These are phyloP conservation scores for Chymomyza fuscimana DNA, from an alignment of 2,888 invertebrate genomes.

Conservation along the genomic window DNA sequence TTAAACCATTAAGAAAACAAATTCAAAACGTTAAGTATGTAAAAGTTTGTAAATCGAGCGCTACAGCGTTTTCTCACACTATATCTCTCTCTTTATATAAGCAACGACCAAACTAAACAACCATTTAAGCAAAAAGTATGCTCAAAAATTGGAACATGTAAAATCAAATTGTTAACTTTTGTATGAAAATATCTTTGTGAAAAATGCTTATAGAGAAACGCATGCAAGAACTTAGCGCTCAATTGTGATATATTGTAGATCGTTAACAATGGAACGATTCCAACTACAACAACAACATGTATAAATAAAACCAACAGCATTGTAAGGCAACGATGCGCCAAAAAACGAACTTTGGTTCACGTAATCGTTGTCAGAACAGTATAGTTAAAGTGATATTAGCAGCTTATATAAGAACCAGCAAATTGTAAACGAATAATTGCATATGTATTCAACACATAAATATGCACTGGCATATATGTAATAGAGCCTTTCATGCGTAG, in stretches of 20 bases:
- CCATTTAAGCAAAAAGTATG: slow-evolving; percentile 61
- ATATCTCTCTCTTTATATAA: slow-evolving; percentile 14
- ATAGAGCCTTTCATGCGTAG: neutral
- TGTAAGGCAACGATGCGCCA: slow-evolving; percentile 4
- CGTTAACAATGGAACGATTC: slow-evolving; percentile 28
- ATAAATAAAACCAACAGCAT: slow-evolving; percentile 22
- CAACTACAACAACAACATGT: slow-evolving; percentile 32
- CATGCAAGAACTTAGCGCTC: slow-evolving; percentile 52
- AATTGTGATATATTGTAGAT: slow-evolving; percentile 56
- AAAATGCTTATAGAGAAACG: slow-evolving; percentile 17
- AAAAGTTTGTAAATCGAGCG: slow-evolving; percentile 1
- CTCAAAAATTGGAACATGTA: slow-evolving; percentile 51
- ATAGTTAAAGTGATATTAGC: slow-evolving; percentile 73
- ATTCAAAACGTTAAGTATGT: slow-evolving; percentile 7
- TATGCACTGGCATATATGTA: slow-evolving; percentile 5
- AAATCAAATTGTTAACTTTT: slow-evolving; percentile 67
- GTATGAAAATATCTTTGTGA: slow-evolving; percentile 44
- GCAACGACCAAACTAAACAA: slow-evolving; percentile 19
- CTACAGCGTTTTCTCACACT: neutral
- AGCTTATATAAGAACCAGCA: slow-evolving; percentile 40
- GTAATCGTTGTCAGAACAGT: slow-evolving; percentile 61
- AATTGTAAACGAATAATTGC: slow-evolving; percentile 16
- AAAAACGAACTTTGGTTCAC: slow-evolving; percentile 29
- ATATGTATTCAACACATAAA: slow-evolving; percentile 20
- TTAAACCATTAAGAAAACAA: slow-evolving; percentile 38